Percentiles rank a stretch among this genome's conserved stretches.
phyloP scores from a whole-genome alignment of 2,113 vertebrate genomes.

The Sinocyclocheilus anshuiensis region DNA sequence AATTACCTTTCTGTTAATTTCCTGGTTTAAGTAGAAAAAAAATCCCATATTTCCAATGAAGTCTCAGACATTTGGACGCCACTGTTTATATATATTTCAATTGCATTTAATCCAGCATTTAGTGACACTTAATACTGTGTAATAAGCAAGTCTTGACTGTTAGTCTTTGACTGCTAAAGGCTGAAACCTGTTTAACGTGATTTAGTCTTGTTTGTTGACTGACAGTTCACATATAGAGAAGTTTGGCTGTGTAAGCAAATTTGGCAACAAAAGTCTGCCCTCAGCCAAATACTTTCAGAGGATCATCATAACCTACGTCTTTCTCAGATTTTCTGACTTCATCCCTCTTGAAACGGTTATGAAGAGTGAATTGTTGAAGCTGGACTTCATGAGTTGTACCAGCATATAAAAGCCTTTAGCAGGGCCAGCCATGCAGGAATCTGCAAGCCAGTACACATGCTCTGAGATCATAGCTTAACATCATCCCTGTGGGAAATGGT shows the following conservation, averaged over 20 bases:
- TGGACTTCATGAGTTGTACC: not conserved
- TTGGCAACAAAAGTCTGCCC: not conserved
- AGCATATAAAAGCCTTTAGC: not conserved
- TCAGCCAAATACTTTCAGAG: slow-evolving; percentile 18
- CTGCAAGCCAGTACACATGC: slow-evolving; percentile 20
- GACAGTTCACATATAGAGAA: slow-evolving; percentile 2
- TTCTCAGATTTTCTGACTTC: not conserved
- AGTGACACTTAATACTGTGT: not conserved
- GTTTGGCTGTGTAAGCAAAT: slow-evolving; percentile 19
- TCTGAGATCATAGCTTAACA: slow-evolving; percentile 14
- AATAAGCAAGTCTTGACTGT: slow-evolving; percentile 4
- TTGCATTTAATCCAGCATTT: slow-evolving; percentile 2
- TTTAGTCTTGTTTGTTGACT: slow-evolving; percentile 47
- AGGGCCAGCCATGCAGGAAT: not conserved
- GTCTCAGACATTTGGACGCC: not conserved
- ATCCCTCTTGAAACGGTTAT: not conserved
- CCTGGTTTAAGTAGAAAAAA: not conserved
- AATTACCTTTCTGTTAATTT: not conserved
- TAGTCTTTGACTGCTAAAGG: slow-evolving; percentile 17
- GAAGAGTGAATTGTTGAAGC: not conserved
- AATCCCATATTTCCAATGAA: not conserved
- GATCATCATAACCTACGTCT: not conserved
- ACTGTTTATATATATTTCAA: not conserved
- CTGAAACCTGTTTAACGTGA: slow-evolving; percentile 54
- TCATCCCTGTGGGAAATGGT: slow-evolving; percentile 10